These are phyloP conservation scores for Troides oblongomaculatus DNA, from an alignment of 2,888 invertebrate species.

Conservation along the genomic window DNA sequence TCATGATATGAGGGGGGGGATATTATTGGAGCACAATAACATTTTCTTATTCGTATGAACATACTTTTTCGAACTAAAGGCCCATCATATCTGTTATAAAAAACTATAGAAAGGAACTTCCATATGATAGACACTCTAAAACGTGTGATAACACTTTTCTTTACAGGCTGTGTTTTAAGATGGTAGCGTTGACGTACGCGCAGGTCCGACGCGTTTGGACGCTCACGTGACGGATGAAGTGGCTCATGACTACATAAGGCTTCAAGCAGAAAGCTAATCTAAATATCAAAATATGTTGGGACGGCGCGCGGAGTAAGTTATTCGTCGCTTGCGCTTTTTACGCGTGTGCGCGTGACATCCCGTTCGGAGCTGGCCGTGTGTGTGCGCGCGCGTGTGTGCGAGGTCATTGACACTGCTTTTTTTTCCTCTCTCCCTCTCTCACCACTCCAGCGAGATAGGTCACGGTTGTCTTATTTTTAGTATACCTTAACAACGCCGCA, in stretches of 20 bases:
- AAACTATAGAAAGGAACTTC: too few species aligned
- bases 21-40: too few species aligned
- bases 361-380: conserved; percentile 31
- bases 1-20: too few species aligned
- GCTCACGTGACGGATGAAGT: too few species aligned
- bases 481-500: conserved; percentile 9
- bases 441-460: conserved; percentile 35
- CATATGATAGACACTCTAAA: too few species aligned
- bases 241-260: background rate
- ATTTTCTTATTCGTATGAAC: too few species aligned
- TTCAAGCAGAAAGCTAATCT: conserved; percentile 19
- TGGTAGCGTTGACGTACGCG: too few species aligned
- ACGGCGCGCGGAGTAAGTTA: conserved; percentile 32
- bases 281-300: conserved; percentile 29
- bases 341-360: conserved; percentile 32
- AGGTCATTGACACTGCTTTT: conserved; percentile 41
- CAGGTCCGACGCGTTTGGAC: too few species aligned
- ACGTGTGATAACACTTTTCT: too few species aligned
- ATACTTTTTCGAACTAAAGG: too few species aligned
- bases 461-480: conserved; percentile 32
- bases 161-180: too few species aligned
- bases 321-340: conserved; percentile 30
- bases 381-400: conserved; percentile 28
- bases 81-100: too few species aligned
- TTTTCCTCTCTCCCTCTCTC: conserved; percentile 1